Evolutionary conservation across 1,140 invertebrate species (phyloP).

Genomic region (Philopotamus ludificatus): DNA sequence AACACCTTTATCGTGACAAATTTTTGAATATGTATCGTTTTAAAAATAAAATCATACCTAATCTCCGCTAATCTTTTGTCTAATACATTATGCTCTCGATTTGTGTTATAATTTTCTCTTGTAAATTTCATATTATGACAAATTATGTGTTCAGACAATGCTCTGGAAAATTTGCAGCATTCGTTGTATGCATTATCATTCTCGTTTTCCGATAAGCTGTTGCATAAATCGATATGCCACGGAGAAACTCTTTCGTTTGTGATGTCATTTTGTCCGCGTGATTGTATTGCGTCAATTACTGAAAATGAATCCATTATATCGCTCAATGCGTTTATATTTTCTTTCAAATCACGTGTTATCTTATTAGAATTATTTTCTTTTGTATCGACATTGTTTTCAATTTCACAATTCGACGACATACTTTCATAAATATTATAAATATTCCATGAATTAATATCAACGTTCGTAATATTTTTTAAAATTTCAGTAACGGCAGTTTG

Average conservation of each 20-base stretch:
- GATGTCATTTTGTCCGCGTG: conserved; percentile 28
- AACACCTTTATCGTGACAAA: no score
- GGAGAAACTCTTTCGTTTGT: conserved; percentile 41
- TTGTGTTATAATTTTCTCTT: conserved; percentile 3
- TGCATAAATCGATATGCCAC: conserved; percentile 44
- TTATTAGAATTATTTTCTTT: no score
- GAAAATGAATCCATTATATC: conserved; percentile 46
- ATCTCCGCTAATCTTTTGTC: neutral
- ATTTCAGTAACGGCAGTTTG: conserved; percentile 30
- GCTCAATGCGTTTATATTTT: no score
- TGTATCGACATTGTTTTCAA: no score
- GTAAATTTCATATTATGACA: neutral
- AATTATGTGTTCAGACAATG: conserved; percentile 29
- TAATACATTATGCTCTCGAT: neutral
- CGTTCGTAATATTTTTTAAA: conserved; percentile 47
- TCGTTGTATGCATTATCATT: conserved; percentile 43
- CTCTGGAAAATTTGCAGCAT: conserved; percentile 41
- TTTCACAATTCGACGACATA: conserved; percentile 19
- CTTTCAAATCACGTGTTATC: no score
- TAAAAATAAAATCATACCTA: neutral
- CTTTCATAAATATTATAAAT: conserved; percentile 23
- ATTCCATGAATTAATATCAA: conserved; percentile 36
- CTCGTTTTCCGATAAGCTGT: conserved; percentile 48
- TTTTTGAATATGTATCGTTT: conserved; percentile 1
- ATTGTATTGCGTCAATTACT: conserved; percentile 44